These are phyloP conservation scores for Panagrolaimus sp. DNA, from an alignment of 1,140 invertebrate species.

Conservation along the genomic window DNA sequence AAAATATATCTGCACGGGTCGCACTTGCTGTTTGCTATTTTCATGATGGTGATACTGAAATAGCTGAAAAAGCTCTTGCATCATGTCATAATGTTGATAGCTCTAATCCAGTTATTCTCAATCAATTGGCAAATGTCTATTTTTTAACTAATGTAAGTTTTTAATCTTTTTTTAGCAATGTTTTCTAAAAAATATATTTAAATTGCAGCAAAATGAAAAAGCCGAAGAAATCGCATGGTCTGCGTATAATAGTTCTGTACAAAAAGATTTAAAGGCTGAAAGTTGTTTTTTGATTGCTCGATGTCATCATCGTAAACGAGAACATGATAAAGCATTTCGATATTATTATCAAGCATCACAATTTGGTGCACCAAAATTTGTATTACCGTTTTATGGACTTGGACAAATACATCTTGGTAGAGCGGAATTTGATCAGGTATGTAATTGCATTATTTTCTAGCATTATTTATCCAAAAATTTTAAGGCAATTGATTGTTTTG, in stretches of 20 bases:
- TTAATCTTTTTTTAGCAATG: background rate
- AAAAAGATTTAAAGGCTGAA: background rate
- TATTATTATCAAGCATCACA: background rate
- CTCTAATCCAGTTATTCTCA: background rate
- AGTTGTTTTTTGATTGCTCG: background rate
- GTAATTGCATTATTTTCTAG: no score
- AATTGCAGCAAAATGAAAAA: constrained; percentile 1
- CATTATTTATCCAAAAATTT: no score
- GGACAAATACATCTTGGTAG: constrained; percentile 5
- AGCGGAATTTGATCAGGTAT: background rate
- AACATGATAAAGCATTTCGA: background rate
- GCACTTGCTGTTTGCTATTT: background rate
- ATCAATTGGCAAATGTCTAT: background rate
- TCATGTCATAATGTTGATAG: background rate
- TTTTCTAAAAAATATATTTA: background rate
- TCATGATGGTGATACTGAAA: background rate
- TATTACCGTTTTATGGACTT: background rate
- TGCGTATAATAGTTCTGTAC: background rate
- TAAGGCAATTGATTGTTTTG: background rate
- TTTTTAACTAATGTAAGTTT: background rate
- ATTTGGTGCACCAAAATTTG: background rate
- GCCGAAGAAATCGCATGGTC: background rate
- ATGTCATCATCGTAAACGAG: background rate
- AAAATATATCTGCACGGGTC: background rate
- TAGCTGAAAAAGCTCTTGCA: background rate